Conservation (phyloP, 1,140 invertebrate species). For the Drepana arcuata region DNA sequence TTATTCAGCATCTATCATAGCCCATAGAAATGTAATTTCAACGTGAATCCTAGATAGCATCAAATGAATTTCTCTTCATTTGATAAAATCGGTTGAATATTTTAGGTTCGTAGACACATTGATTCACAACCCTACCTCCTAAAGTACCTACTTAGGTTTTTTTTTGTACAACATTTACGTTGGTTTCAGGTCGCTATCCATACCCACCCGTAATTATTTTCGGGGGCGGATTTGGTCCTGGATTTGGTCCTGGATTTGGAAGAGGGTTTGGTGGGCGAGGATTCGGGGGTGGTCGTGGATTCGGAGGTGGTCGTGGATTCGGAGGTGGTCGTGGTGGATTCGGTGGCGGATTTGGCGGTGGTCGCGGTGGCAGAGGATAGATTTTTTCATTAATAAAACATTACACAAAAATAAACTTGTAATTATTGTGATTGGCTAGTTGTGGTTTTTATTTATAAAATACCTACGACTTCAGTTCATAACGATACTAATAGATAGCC, state of each 20-base stretch:
- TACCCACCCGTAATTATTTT: constrained; percentile 12
- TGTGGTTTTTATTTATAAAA: not conserved
- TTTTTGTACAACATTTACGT: not conserved
- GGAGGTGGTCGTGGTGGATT: constrained; percentile 16
- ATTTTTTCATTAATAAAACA: not conserved
- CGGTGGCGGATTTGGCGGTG: constrained; percentile 18
- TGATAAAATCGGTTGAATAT: not conserved
- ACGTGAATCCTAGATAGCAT: not conserved
- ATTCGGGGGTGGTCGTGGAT: constrained; percentile 13
- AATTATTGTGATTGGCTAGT: not conserved
- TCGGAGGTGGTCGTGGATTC: constrained; percentile 9
- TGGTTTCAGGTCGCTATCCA: constrained; percentile 18
- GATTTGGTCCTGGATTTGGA: constrained; percentile 22
- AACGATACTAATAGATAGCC: not conserved
- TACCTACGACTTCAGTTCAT: not conserved
- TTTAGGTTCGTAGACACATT: too few relatives aligned
- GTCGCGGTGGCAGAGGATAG: constrained; percentile 27
- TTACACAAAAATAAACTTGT: not conserved
- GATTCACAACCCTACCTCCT: too few relatives aligned
- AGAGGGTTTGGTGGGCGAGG: constrained; percentile 20
- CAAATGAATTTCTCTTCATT: not conserved
- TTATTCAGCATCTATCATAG: not conserved
- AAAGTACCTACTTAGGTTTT: not conserved
- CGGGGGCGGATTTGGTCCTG: constrained; percentile 19
- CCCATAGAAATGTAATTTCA: not conserved